Percentiles rank a stretch among this genome's conserved stretches.
These are phyloP conservation scores for Falco cherrug DNA, from an alignment of 2,797 vertebrate genomes.

Conservation along the genomic window DNA sequence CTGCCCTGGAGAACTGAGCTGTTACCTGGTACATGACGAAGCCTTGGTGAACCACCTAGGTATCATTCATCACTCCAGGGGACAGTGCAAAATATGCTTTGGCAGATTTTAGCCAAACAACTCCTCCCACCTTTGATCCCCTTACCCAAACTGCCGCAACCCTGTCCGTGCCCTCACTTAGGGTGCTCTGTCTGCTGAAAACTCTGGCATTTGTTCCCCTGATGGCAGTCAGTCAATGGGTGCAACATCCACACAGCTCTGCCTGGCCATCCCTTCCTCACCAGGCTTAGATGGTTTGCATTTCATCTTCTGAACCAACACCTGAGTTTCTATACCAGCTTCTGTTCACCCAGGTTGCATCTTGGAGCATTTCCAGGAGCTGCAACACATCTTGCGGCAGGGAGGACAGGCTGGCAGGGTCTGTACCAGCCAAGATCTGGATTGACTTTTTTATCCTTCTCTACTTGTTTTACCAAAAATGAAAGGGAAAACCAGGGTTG, in stretches of 20 bases:
- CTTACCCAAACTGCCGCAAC: not conserved
- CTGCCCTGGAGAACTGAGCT: not conserved
- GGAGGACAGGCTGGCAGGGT: not conserved
- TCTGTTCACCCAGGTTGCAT: not conserved
- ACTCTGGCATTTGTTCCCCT: not conserved
- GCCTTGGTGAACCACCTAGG: not conserved
- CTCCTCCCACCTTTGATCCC: not conserved
- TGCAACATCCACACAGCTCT: not conserved
- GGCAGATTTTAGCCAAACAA: not conserved
- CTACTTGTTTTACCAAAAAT: not conserved
- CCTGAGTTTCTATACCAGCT: not conserved
- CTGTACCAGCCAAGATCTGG: not conserved
- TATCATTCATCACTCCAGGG: not conserved
- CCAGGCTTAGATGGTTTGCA: not conserved
- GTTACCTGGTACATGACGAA: not conserved
- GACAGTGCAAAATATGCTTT: not conserved
- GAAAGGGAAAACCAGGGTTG: not conserved
- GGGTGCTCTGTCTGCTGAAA: not conserved
- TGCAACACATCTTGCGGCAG: not conserved
- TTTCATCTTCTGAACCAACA: not conserved
- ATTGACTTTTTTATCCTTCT: not conserved
- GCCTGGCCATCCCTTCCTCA: not conserved
- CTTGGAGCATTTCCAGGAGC: not conserved
- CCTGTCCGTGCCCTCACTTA: not conserved
- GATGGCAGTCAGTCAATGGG: not conserved